Percentiles rank a stretch among this genome's conserved stretches.
phyloP scores from a whole-genome alignment of 2,888 invertebrate genomes.

The Drosophila kanekoi region DNA sequence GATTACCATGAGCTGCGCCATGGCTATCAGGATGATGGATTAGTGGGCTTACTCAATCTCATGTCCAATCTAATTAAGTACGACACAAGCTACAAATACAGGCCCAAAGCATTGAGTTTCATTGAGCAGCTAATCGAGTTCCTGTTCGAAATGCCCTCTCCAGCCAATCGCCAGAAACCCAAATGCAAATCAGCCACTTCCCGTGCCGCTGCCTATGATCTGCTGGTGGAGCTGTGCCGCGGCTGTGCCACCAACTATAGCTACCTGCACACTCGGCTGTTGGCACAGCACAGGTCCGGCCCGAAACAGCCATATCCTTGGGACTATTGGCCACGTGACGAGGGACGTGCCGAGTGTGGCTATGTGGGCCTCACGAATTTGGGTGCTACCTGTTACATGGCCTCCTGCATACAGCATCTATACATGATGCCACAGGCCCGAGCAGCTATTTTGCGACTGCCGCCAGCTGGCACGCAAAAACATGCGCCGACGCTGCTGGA shows the following conservation, averaged over 20 bases:
- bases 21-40: constrained; percentile 94
- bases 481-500: constrained; percentile 94
- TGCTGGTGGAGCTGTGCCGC: constrained; percentile 94
- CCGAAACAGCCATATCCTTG: constrained; percentile 95
- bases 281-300: constrained; percentile 94
- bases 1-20: constrained; percentile 94
- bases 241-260: constrained; percentile 94
- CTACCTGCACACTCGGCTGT: constrained; percentile 92
- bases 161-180: constrained; percentile 93
- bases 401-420: constrained; percentile 98
- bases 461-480: constrained; percentile 90
- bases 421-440: constrained; percentile 98
- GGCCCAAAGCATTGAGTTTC: constrained; percentile 89
- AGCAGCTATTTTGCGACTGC: constrained; percentile 92
- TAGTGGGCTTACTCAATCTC: constrained; percentile 94
- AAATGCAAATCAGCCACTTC: constrained; percentile 97
- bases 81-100: constrained; percentile 93
- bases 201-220: constrained; percentile 95
- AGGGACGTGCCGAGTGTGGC: constrained; percentile 96
- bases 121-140: constrained; percentile 91
- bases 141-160: constrained; percentile 95
- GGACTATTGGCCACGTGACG: constrained; percentile 99
- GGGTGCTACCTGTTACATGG: constrained; percentile 99
- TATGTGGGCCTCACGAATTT: constrained; percentile 97
- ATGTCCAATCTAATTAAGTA: constrained; percentile 95